Percentiles rank a stretch among this genome's conserved stretches.
Evolutionary conservation across 2,113 vertebrate genomes (phyloP).

Genomic region (Oreocharis arfaki): DNA sequence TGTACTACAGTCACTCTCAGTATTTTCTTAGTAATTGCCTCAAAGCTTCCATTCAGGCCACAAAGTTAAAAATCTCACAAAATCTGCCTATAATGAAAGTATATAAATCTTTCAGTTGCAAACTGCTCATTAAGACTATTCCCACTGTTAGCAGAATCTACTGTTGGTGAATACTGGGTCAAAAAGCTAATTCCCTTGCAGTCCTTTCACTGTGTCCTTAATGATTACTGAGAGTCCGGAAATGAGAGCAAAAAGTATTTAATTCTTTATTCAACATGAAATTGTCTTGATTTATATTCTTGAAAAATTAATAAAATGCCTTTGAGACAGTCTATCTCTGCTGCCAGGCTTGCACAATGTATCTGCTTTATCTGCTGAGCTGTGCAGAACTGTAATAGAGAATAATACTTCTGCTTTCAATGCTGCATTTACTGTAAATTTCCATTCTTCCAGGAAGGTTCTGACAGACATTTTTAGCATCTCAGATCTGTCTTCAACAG

Average conservation of each 20-base stretch:
- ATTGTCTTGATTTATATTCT: constrained; percentile 8
- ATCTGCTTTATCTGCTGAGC: constrained; percentile 23
- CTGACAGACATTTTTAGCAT: neutral
- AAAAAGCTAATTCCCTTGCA: constrained; percentile 2
- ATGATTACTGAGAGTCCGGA: neutral
- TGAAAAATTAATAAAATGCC: constrained; percentile 35
- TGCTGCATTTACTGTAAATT: constrained; percentile 9
- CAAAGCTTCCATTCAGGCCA: neutral
- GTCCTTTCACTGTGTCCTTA: neutral
- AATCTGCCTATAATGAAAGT: neutral
- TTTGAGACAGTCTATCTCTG: neutral
- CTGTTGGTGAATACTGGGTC: neutral
- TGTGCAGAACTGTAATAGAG: neutral
- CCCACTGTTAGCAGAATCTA: neutral
- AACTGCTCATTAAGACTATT: neutral
- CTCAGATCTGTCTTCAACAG: neutral
- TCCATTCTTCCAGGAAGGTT: constrained; percentile 20
- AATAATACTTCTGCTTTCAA: neutral
- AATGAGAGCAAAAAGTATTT: constrained; percentile 12
- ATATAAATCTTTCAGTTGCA: neutral
- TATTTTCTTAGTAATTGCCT: neutral
- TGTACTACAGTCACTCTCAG: neutral
- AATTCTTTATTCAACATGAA: constrained; percentile 27
- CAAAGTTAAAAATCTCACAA: neutral
- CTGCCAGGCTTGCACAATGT: neutral